Conservation (phyloP, 2,888 invertebrate species). For the Epirrhoe tristata region DNA sequence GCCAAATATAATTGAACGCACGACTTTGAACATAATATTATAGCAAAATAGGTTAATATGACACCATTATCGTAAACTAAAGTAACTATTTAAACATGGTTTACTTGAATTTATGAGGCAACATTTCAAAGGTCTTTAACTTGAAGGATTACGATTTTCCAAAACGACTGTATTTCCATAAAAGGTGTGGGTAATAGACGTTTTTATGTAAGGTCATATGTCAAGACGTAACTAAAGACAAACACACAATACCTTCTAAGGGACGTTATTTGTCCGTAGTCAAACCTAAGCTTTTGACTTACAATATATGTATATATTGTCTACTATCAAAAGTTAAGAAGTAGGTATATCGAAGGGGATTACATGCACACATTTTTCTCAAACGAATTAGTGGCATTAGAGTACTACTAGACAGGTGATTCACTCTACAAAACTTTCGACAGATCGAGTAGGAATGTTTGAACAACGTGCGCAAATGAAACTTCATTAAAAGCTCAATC, state of each 20-base stretch:
- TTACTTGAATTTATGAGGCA: slow-evolving; percentile 23
- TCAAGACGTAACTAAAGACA: background rate
- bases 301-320: too few relatives aligned
- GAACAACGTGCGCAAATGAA: too few relatives aligned
- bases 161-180: slow-evolving; percentile 20
- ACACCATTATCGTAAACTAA: slow-evolving; percentile 6
- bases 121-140: slow-evolving; percentile 24
- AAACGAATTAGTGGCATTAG: too few relatives aligned
- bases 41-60: slow-evolving; percentile 34
- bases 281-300: background rate
- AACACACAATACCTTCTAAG: background rate
- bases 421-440: too few relatives aligned
- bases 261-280: background rate
- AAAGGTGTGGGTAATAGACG: slow-evolving; percentile 2
- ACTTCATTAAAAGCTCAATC: too few relatives aligned
- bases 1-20: slow-evolving; percentile 8
- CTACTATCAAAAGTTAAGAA: too few relatives aligned
- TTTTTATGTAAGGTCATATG: background rate
- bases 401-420: too few relatives aligned
- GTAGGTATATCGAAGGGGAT: too few relatives aligned
- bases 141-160: slow-evolving; percentile 21
- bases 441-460: too few relatives aligned
- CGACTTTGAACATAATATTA: background rate
- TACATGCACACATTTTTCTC: too few relatives aligned
- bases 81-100: slow-evolving; percentile 11